Conservation (phyloP, 2,797 vertebrate genomes). For the Alectoris magna region DNA sequence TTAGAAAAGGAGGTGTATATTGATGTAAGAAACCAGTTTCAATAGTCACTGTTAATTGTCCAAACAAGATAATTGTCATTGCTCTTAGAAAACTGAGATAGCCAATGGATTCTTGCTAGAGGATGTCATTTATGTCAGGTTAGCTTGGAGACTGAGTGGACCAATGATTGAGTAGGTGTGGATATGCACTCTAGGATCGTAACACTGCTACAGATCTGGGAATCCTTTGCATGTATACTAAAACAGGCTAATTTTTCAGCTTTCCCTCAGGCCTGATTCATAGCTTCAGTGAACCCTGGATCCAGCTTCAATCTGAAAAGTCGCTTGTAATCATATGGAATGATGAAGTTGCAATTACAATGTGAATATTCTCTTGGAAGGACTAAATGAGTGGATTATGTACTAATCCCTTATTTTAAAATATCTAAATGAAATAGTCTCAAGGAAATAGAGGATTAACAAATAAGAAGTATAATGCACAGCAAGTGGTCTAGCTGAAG, state of each 20-base stretch:
- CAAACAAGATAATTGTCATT: conserved; percentile 5
- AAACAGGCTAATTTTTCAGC: conserved; percentile 41
- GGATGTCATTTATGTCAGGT: conserved; percentile 11
- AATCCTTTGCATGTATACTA: background rate
- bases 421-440: conserved; percentile 59
- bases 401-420: conserved; percentile 65
- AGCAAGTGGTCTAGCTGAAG: conserved; percentile 61
- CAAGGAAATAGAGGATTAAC: conserved; percentile 65
- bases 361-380: conserved; percentile 60
- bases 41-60: background rate
- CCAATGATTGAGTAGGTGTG: background rate
- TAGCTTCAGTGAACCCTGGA: conserved; percentile 24
- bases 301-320: conserved; percentile 42
- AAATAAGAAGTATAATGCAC: conserved; percentile 62
- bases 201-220: conserved; percentile 14
- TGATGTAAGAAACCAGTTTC: background rate
- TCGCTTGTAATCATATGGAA: conserved; percentile 23
- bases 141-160: conserved; percentile 23
- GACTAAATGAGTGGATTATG: conserved; percentile 65
- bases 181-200: background rate
- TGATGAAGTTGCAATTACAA: conserved; percentile 2
- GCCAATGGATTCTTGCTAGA: background rate
- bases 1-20: background rate
- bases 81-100: background rate
- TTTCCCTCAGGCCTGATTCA: conserved; percentile 1